phyloP scores from a whole-genome alignment of 2,113 vertebrate species.

The Epinephelus cyanopodus region DNA sequence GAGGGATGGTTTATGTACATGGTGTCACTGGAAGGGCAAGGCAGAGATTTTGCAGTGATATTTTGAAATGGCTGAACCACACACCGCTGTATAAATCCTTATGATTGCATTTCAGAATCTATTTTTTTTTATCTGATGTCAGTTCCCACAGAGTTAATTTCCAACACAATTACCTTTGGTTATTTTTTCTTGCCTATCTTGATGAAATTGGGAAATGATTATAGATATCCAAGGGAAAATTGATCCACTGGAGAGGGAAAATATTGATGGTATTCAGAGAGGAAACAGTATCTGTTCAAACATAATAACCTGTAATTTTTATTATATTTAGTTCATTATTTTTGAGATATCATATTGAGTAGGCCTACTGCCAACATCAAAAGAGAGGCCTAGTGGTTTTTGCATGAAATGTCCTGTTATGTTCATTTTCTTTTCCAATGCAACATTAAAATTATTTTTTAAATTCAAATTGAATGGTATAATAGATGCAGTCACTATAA shows the following conservation, averaged over 20 bases:
- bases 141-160: slow-evolving; percentile 50
- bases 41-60: slow-evolving; percentile 56
- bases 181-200: slow-evolving; percentile 44
- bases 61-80: slow-evolving; percentile 60
- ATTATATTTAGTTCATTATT: not conserved
- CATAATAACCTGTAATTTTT: not conserved
- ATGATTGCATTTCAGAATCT: slow-evolving; percentile 62
- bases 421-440: not conserved
- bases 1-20: slow-evolving; percentile 83
- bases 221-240: not conserved
- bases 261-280: slow-evolving; percentile 2
- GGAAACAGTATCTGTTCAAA: slow-evolving; percentile 16
- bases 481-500: not conserved
- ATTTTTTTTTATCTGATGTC: slow-evolving; percentile 56
- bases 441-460: not conserved
- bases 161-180: slow-evolving; percentile 36
- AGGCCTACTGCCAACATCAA: slow-evolving; percentile 9
- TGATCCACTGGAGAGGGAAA: slow-evolving; percentile 9
- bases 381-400: not conserved
- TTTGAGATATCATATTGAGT: not conserved
- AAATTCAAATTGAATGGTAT: not conserved
- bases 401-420: not conserved
- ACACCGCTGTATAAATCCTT: slow-evolving; percentile 51
- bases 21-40: slow-evolving; percentile 84
- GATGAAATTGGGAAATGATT: slow-evolving; percentile 46